These are phyloP conservation scores for Tyto alba DNA, from an alignment of 2,113 vertebrate genomes.

Conservation along the genomic window DNA sequence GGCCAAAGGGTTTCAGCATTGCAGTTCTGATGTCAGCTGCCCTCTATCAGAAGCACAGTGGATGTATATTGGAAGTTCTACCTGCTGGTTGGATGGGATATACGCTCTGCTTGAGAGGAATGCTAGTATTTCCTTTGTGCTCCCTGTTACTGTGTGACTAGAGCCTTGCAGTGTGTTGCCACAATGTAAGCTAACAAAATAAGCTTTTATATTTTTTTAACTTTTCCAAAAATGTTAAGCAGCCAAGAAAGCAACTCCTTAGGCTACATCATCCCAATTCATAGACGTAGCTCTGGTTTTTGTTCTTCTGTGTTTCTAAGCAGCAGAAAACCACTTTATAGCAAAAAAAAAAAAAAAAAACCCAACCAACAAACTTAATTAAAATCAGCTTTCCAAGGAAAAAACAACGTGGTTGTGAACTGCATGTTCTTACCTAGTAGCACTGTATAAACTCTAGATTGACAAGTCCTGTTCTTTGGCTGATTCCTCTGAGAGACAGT, in stretches of 20 bases:
- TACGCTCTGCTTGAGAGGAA: neutral
- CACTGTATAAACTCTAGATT: neutral
- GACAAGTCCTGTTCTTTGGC: neutral
- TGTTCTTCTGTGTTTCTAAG: neutral
- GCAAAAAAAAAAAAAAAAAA: too few species aligned
- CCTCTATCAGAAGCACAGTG: neutral
- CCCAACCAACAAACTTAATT: neutral
- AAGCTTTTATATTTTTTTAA: too few species aligned
- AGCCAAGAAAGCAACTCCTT: neutral
- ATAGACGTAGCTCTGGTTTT: neutral
- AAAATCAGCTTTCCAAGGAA: neutral
- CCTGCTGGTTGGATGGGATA: rapidly evolving
- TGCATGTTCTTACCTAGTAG: neutral
- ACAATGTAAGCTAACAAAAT: neutral
- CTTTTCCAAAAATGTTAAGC: neutral
- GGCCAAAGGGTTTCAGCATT: neutral
- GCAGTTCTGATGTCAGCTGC: neutral
- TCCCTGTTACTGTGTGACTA: rapidly evolving
- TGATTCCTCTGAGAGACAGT: neutral
- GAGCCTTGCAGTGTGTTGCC: neutral
- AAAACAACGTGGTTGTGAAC: neutral
- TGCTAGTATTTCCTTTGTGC: neutral
- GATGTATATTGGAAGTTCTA: neutral
- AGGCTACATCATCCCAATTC: neutral
- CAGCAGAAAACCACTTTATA: neutral